Conservation (phyloP, 1,140 invertebrate species). For the Drosophila sp. region DNA sequence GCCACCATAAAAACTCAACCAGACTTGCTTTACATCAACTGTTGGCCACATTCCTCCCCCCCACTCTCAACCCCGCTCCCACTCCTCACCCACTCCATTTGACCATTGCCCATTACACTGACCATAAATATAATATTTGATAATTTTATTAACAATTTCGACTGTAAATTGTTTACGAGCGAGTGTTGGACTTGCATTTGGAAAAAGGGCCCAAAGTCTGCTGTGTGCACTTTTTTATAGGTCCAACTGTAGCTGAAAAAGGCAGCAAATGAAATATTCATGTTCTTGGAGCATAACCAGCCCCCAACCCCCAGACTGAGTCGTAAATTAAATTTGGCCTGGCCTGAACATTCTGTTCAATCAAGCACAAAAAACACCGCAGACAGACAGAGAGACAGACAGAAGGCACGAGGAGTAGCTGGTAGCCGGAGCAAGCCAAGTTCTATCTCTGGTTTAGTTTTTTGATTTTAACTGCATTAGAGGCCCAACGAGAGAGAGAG, state of each 20-base stretch:
- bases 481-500: conserved; percentile 42
- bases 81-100: not conserved
- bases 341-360: conserved; percentile 74
- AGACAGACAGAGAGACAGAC: conserved; percentile 37
- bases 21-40: conserved; percentile 4
- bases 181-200: conserved; percentile 23
- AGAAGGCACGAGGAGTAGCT: not conserved
- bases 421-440: not conserved
- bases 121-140: conserved; percentile 80
- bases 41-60: not conserved
- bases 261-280: conserved; percentile 74
- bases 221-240: conserved; percentile 51
- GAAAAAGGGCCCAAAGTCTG: conserved; percentile 5
- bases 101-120: conserved; percentile 50
- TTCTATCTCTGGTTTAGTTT: conserved; percentile 57
- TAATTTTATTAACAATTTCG: conserved; percentile 80
- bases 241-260: not conserved
- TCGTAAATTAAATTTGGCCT: conserved; percentile 79
- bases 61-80: not conserved
- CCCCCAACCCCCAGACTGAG: conserved; percentile 28
- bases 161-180: conserved; percentile 79
- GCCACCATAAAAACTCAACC: conserved; percentile 56
- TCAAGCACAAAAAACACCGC: conserved; percentile 77
- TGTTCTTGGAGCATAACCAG: conserved; percentile 31
- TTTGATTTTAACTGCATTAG: conserved; percentile 81